Evolutionary conservation across 2,888 invertebrate species (phyloP).

Genomic region (Ethmia dodecea): DNA sequence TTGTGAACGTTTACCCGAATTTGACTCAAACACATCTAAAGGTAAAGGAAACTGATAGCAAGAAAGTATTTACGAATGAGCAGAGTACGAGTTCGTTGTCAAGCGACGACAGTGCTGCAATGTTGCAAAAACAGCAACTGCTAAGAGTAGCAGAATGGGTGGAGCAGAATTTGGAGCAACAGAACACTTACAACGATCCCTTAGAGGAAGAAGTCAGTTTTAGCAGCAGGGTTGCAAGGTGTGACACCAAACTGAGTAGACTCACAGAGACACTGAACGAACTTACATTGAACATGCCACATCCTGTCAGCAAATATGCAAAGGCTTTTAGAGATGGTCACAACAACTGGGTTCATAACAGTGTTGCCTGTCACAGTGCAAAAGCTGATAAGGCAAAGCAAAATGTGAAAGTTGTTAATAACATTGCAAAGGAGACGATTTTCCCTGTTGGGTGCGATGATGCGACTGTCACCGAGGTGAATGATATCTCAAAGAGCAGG

Average conservation of each 20-base stretch:
- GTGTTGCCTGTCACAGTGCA: too few relatives aligned
- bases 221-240: constrained; percentile 39
- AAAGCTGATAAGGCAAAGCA: constrained; percentile 38
- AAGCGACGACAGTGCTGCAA: constrained; percentile 72
- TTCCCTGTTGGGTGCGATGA: constrained; percentile 64
- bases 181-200: constrained; percentile 63
- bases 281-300: constrained; percentile 67
- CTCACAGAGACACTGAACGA: constrained; percentile 65
- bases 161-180: constrained; percentile 79
- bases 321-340: constrained; percentile 51
- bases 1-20: constrained; percentile 69
- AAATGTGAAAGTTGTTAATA: constrained; percentile 37
- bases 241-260: constrained; percentile 55
- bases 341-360: constrained; percentile 47
- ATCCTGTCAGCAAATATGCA: constrained; percentile 67
- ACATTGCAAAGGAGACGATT: constrained; percentile 58
- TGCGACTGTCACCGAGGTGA: constrained; percentile 52
- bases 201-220: constrained; percentile 60
- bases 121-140: constrained; percentile 80
- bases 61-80: constrained; percentile 66
- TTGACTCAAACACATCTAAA: constrained; percentile 68
- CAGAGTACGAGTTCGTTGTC: constrained; percentile 72
- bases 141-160: constrained; percentile 88
- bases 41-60: constrained; percentile 62
- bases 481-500: constrained; percentile 44